Conservation (phyloP, 2,888 invertebrate species). For the Parochlus steinenii region DNA sequence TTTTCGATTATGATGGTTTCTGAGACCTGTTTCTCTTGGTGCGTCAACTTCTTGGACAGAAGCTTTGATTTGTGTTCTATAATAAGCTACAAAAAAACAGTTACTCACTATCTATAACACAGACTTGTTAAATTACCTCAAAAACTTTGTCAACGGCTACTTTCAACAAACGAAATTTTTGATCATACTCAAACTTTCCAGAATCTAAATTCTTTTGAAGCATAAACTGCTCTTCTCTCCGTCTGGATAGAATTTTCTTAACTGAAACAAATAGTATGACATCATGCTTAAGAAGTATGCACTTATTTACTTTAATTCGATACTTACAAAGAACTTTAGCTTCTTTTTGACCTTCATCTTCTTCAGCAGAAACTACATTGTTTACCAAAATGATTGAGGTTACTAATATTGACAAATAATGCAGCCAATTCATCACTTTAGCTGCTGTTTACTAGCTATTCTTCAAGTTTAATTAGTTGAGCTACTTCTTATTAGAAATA, state of each 20-base stretch:
- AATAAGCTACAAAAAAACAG: too few relatives aligned
- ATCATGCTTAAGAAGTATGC: too few relatives aligned
- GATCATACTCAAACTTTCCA: conserved; percentile 12
- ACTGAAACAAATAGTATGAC: conserved; percentile 6
- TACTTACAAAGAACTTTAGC: not conserved
- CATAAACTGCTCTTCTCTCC: conserved; percentile 13
- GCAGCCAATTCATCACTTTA: too few relatives aligned
- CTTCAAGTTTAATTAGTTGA: too few relatives aligned
- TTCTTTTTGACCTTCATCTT: conserved; percentile 1
- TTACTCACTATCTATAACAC: too few relatives aligned
- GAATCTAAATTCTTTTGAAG: conserved; percentile 10
- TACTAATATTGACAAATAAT: too few relatives aligned
- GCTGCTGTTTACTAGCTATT: too few relatives aligned
- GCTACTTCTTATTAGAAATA: too few relatives aligned
- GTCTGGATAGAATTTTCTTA: conserved; percentile 11
- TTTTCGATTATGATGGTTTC: conserved; percentile 13
- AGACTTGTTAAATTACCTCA: conserved; percentile 2
- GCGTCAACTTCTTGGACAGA: too few relatives aligned
- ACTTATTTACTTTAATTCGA: too few relatives aligned
- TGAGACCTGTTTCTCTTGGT: conserved; percentile 9
- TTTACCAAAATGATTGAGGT: too few relatives aligned
- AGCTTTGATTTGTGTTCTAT: too few relatives aligned
- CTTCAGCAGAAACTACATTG: not conserved
- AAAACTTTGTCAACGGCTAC: conserved; percentile 11
- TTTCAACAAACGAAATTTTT: conserved; percentile 11